Conservation (phyloP, 2,113 vertebrate genomes). For the Elachura formosa region DNA sequence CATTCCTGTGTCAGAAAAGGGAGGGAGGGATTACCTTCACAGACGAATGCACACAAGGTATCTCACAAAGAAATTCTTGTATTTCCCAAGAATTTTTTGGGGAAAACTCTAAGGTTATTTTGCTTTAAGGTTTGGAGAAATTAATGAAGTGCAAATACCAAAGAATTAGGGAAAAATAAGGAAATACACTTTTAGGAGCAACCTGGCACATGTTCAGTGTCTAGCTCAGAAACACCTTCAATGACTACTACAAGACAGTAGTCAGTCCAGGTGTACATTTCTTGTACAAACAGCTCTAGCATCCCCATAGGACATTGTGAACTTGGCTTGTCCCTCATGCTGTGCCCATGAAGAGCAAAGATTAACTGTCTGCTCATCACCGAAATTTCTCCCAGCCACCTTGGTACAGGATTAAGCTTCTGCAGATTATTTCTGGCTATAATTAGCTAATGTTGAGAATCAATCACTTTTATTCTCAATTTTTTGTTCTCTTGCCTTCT, state of each 20-base stretch:
- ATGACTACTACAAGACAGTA: not conserved
- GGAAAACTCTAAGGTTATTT: not conserved
- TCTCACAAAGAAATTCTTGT: not conserved
- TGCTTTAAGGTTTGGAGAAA: not conserved
- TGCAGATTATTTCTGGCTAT: not conserved
- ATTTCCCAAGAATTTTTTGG: not conserved
- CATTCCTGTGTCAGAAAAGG: not conserved
- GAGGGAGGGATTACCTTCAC: too few relatives aligned
- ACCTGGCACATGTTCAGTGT: accelerated
- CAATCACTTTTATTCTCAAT: not conserved
- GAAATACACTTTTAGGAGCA: not conserved
- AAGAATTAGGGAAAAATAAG: not conserved
- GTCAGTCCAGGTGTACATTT: not conserved
- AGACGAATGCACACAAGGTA: not conserved
- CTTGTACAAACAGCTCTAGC: not conserved
- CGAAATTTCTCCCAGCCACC: not conserved
- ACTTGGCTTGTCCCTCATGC: not conserved
- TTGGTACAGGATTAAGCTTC: not conserved
- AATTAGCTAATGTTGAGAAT: not conserved
- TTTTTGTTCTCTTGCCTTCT: not conserved
- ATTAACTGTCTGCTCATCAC: not conserved
- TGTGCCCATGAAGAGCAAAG: not conserved
- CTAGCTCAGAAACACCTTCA: not conserved
- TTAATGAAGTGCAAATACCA: not conserved
- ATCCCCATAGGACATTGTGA: accelerated